Conservation (phyloP, 2,113 vertebrate species). For the Semicossyphus pulcher region DNA sequence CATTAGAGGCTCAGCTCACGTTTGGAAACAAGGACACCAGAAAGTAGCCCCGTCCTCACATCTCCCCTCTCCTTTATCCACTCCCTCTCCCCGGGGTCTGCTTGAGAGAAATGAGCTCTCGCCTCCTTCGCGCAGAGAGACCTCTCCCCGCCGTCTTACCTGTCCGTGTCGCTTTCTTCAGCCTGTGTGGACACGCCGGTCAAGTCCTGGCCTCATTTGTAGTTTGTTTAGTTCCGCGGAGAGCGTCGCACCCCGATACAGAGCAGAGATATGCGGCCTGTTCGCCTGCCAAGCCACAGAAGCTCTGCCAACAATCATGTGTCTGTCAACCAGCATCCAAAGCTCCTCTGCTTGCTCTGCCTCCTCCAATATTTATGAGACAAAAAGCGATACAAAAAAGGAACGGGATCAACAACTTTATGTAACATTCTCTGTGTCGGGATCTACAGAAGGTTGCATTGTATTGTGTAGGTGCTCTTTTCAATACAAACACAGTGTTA, state of each 20-base stretch:
- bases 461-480: background rate
- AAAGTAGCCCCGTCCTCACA: conserved; percentile 44
- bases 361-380: conserved; percentile 45
- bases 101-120: conserved; percentile 47
- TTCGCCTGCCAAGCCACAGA: conserved; percentile 53
- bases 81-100: conserved; percentile 31
- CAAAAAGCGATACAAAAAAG: background rate
- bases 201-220: conserved; percentile 17
- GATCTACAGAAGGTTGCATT: too few relatives aligned
- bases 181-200: conserved; percentile 20
- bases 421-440: background rate
- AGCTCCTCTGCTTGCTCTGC: conserved; percentile 4
- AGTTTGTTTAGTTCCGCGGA: conserved; percentile 25
- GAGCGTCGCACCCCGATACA: conserved; percentile 24
- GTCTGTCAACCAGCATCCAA: conserved; percentile 50
- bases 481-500: background rate
- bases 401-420: background rate
- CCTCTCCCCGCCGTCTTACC: conserved; percentile 40
- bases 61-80: conserved; percentile 33
- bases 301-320: conserved; percentile 48
- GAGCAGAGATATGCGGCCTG: conserved; percentile 35
- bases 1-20: conserved; percentile 44
- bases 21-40: conserved; percentile 38
- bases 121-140: conserved; percentile 34
- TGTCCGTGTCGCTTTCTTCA: conserved; percentile 11